Base-by-base conservation (phyloP, 2,888 invertebrate species). In the Tanaodytes sp. region DNA sequence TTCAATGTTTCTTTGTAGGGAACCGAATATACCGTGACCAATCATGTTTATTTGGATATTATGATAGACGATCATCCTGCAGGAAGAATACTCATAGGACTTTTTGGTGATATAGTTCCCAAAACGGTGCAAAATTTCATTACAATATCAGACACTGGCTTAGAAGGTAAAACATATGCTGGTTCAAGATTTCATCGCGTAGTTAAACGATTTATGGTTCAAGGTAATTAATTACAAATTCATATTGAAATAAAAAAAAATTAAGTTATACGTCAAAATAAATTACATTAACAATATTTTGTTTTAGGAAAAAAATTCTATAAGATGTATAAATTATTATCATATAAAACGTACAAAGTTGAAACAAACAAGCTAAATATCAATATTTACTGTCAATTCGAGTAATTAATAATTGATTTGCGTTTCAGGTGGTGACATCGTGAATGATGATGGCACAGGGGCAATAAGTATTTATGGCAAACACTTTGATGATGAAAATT, bases 201-300 rank as follows among this genome's bases (percentile, higher is more conserved):
- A 59, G 92, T 97, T 74, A 91, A 92, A 82, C 90, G 93, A 74
- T 96, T 97, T 84, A 94, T 97, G 91, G 91, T 97, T 77, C 96
- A 97, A 90, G 96, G 95, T 93, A 59, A 33, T n/a, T n/a, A n/a
- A n/a, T n/a, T n/a, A n/a, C n/a, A n/a, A n/a, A n/a, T n/a, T n/a
- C n/a, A n/a, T 16, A 43, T 43, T n/a, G n/a, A n/a, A n/a, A n/a
- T n/a, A n/a, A n/a, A n/a, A n/a, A n/a, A n/a, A n/a, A n/a, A n/a
- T n/a, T n/a, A n/a, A n/a, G n/a, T n/a, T n/a, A n/a, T n/a, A n/a
- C n/a, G n/a, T n/a, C n/a, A n/a, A n/a, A n/a, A n/a, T n/a, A n/a
- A n/a, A n/a, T n/a, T n/a, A n/a, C n/a, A n/a, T n/a, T n/a, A n/a
- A n/a, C n/a, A n/a, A n/a, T n/a, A n/a, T n/a, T n/a, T n/a, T n/a